Evolutionary conservation across 2,888 invertebrate species (phyloP).

Genomic region (Protophormia terraenovae): DNA sequence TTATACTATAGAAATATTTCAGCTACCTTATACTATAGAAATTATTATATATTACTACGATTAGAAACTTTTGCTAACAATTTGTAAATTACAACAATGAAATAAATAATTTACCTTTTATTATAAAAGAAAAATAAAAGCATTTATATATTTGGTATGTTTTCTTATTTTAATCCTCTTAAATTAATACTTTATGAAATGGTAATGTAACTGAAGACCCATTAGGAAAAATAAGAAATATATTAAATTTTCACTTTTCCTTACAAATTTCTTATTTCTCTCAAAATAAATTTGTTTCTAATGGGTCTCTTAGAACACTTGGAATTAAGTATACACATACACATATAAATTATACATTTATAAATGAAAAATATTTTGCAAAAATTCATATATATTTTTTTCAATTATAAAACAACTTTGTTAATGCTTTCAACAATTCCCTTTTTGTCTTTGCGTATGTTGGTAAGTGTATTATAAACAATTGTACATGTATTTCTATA

Average conservation of each 20-base stretch:
- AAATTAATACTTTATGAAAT: background rate
- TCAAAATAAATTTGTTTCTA: background rate
- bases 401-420: background rate
- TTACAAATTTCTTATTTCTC: too few relatives aligned
- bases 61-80: background rate
- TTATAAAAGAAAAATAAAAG: background rate
- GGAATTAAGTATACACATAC: background rate
- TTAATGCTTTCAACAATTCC: background rate
- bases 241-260: too few relatives aligned
- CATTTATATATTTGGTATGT: background rate
- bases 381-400: background rate
- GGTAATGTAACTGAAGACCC: background rate
- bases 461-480: background rate
- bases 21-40: too few relatives aligned
- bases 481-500: background rate
- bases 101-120: background rate
- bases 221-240: too few relatives aligned
- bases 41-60: background rate
- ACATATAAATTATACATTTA: background rate
- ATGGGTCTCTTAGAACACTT: background rate
- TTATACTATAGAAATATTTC: too few relatives aligned
- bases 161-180: background rate
- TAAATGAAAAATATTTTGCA: background rate
- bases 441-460: background rate
- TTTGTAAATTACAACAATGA: background rate